Conservation (phyloP, 2,797 vertebrate species). For the Eidolon dupreanum region DNA sequence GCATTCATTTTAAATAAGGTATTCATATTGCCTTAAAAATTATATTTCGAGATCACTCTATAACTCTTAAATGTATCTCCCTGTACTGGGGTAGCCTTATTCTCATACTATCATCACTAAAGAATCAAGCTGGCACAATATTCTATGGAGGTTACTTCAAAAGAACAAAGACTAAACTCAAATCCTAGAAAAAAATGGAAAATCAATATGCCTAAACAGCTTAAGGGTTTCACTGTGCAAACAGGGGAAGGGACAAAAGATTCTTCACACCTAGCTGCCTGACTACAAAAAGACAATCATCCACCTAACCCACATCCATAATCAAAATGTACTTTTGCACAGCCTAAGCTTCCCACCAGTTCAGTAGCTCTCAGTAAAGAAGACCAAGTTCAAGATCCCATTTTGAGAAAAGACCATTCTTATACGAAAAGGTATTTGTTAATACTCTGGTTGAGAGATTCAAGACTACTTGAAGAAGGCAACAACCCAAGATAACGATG, state of each 20-base stretch:
- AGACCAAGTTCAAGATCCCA: neutral
- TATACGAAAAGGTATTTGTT: neutral
- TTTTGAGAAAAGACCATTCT: neutral
- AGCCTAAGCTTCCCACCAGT: neutral
- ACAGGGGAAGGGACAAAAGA: constrained; percentile 29
- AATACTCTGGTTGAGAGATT: neutral
- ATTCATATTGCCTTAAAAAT: constrained; percentile 27
- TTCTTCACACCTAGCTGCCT: constrained; percentile 48
- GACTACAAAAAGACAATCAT: constrained; percentile 33
- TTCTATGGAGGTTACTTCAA: neutral
- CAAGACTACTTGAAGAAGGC: neutral
- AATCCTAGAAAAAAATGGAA: constrained; percentile 59
- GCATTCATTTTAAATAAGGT: constrained; percentile 18
- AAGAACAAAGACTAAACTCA: constrained; percentile 53
- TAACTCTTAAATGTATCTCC: neutral
- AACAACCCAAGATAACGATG: neutral
- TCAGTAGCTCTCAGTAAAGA: neutral
- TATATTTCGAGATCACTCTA: neutral
- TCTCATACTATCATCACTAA: constrained; percentile 4
- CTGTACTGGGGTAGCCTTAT: neutral
- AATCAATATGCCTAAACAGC: constrained; percentile 61
- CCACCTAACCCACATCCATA: neutral
- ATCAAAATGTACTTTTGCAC: neutral
- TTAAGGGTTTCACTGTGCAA: constrained; percentile 56
- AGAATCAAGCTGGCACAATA: constrained; percentile 12